Base-by-base conservation (phyloP, 2,888 invertebrate species). In the Parapristionchus giblindavisi region DNA sequence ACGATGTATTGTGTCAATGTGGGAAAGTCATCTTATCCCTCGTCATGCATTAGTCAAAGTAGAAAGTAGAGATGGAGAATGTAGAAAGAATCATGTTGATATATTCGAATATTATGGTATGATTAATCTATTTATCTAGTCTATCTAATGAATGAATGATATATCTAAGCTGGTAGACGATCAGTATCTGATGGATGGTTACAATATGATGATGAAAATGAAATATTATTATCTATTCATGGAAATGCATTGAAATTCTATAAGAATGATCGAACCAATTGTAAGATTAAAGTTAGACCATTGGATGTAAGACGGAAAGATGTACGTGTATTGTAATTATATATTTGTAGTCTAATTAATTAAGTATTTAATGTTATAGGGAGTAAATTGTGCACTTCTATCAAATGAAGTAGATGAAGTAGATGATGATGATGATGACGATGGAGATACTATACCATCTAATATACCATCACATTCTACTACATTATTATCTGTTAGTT, bases 221-320 rank as follows among this genome's bases (percentile, higher is more conserved):
- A 84, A 61, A 84, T 87, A 17, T 76, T 84, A 21, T 76, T 87
- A 8, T 75, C 83, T 36, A 73, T 87, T 61, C 83, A 85, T 56
- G 87, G 87, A 51, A 81, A 81, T 40, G 85, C 87, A 5, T 71
- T 87, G 58, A 85, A 86, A 70, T 87, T 86, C 77, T 87, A 83
- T 78, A 79, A 83, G 21, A 60, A 34, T 58, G 79, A 80, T n/a
- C 75, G 83, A 14, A 79, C 81, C 48, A 77, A 81, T 61, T 86
- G 85, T 75, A 79, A 84, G 3, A 77, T 87, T 56, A 82, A 81
- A 68, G 76, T 85, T 72, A 81, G 83, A n/a, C 85, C 87, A 11
- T 56, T 87, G 60, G 87, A 87, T 76, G 79, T 87, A 51, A 66
- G 87, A 24, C 81, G 82, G 63, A 78, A 77, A 74, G 60, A 77